Evolutionary conservation across 2,888 invertebrate species (phyloP), one percentile per base, ranked within the genome.

Genomic region (Phasia obesa): DNA sequence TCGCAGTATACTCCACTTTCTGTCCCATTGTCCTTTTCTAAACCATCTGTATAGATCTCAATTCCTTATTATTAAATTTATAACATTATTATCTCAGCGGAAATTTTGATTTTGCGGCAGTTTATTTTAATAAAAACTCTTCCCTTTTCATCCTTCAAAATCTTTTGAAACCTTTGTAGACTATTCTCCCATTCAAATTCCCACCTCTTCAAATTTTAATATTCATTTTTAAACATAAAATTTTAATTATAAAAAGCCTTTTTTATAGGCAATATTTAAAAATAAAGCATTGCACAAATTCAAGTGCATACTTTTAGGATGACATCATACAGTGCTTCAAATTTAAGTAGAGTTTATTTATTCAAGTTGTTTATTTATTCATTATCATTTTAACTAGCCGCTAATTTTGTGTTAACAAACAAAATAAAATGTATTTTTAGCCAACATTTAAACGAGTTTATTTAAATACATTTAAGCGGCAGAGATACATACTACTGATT

Each of bases 251-350:
- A 11, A 42, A 51, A 67, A 42, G 42, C 69, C 42, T 55, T 42
- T 55, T 69, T 42, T 42, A 27, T 25, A 53, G 55, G 69, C n/a
- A n/a, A n/a, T n/a, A n/a, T n/a, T 23, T 19, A 38, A 35, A 19
- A 13, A 74, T 23, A 55, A 64, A 64, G 53, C 64, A 17, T 19
- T 25, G 11, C 38, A 53, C 44, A 73, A 53, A 73, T 31, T 44
- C 23, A 62, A 73, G 42, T 53, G 73, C 38, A 19, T 64, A 6
- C 47, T 53, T 31, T 44, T 21, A 51, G 76, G 51, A 21, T 35
- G 35, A 11, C 35, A 9, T 35, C 13, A 49, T 65, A 60, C 21
- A 9, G 35, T 11, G 11, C 35, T 2, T 35, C 44, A 17, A 23
- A 49, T 15, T 27, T 25, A 9, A 13, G 7, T 53, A 23, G 4